Evolutionary conservation across 2,113 vertebrate genomes (phyloP).

Genomic region (Panthera tigris): DNA sequence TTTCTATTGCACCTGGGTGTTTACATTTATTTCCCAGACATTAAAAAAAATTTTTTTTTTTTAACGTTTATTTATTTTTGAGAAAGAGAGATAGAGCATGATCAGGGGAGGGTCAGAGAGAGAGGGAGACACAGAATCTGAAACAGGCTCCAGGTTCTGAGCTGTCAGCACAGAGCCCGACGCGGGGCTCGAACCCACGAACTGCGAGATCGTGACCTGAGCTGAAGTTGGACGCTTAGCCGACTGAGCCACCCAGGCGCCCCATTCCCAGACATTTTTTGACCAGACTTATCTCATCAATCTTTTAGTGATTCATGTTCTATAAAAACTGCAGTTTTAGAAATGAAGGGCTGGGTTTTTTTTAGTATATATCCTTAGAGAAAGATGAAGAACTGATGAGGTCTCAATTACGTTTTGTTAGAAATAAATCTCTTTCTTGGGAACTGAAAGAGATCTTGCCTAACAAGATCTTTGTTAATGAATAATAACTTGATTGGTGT

Average conservation of each 20-base stretch:
- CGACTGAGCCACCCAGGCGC: too few relatives aligned
- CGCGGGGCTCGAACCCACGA: too few relatives aligned
- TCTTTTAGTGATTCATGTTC: slow-evolving; percentile 13
- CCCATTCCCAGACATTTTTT: slow-evolving; percentile 40
- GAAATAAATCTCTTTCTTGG: not conserved
- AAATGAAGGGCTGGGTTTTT: not conserved
- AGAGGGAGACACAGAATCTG: too few relatives aligned
- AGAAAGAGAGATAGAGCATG: too few relatives aligned
- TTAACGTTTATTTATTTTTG: too few relatives aligned
- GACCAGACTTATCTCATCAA: not conserved
- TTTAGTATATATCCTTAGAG: not conserved
- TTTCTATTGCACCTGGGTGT: not conserved
- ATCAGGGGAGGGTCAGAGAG: too few relatives aligned
- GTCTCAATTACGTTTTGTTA: not conserved
- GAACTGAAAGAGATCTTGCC: not conserved
- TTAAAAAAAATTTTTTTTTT: not conserved
- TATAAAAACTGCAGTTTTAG: not conserved
- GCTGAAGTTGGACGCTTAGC: too few relatives aligned
- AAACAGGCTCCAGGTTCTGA: too few relatives aligned
- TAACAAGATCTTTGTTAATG: slow-evolving; percentile 25
- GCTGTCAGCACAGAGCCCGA: too few relatives aligned
- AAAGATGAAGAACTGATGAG: not conserved
- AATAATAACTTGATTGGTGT: not conserved
- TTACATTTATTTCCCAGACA: slow-evolving; percentile 12
- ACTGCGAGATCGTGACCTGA: too few relatives aligned